Percentiles rank a stretch among this genome's conserved stretches.
Conservation (phyloP, 2,888 invertebrate genomes). For the Asteroscopus sphinx region DNA sequence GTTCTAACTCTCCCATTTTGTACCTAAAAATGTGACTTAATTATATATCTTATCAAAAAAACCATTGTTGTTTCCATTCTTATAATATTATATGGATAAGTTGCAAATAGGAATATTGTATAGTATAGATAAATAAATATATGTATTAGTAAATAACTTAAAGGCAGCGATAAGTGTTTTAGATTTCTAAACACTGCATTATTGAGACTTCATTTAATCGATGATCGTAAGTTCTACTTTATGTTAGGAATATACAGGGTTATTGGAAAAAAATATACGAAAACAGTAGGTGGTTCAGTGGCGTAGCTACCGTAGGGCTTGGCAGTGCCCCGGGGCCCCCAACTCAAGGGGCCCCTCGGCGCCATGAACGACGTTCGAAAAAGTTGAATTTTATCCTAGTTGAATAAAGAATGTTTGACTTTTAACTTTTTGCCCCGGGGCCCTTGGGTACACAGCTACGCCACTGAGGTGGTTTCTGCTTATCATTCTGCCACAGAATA, state of each 20-base stretch:
- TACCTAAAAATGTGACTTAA: neutral
- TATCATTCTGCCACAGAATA: too few species aligned
- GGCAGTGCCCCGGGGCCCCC: too few species aligned
- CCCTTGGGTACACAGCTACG: too few species aligned
- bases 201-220: constrained; percentile 20
- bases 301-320: too few species aligned
- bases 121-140: constrained; percentile 11
- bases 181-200: constrained; percentile 46
- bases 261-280: neutral
- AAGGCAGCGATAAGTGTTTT: constrained; percentile 20
- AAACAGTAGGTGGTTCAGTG: too few species aligned
- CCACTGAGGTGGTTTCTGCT: too few species aligned
- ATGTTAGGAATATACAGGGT: neutral
- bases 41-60: neutral
- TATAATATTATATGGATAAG: neutral
- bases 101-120: constrained; percentile 11
- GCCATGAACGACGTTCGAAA: too few species aligned
- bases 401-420: too few species aligned
- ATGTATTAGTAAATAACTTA: constrained; percentile 12
- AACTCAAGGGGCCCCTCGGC: too few species aligned
- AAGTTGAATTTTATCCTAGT: too few species aligned
- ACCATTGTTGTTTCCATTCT: neutral
- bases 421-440: too few species aligned
- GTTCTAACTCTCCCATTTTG: neutral
- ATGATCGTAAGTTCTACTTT: constrained; percentile 36